Conservation (phyloP, 2,888 invertebrate genomes). For the Pristionchus exspectatus region DNA sequence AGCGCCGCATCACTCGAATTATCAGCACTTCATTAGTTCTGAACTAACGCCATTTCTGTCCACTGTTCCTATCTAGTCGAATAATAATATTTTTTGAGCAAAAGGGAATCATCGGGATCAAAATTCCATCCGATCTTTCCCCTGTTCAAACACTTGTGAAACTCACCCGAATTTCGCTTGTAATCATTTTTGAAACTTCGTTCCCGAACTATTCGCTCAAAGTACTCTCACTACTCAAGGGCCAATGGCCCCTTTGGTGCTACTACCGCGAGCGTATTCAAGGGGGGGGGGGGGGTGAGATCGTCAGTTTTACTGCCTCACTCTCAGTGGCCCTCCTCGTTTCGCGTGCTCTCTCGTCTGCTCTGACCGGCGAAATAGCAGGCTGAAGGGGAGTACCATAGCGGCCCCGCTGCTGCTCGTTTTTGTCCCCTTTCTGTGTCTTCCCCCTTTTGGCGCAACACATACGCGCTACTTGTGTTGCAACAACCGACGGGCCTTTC, state of each 20-base stretch:
- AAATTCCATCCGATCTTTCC: too few species aligned
- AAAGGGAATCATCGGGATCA: neutral
- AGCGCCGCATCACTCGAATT: neutral
- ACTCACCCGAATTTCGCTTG: neutral
- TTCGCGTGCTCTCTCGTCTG: neutral
- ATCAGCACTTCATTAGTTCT: neutral
- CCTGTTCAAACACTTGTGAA: too few species aligned
- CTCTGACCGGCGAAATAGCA: neutral
- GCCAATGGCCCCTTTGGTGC: neutral
- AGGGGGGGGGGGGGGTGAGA: neutral
- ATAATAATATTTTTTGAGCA: neutral
- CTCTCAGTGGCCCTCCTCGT: neutral
- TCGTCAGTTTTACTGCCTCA: slow-evolving; percentile 31
- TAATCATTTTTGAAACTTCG: neutral
- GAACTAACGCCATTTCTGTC: neutral
- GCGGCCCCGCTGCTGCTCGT: neutral
- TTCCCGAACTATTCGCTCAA: neutral
- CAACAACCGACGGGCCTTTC: neutral
- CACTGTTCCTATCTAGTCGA: neutral
- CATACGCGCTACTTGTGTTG: neutral
- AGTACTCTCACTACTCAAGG: neutral
- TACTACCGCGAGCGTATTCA: neutral
- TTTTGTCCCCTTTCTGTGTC: neutral
- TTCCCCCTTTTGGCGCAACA: neutral
- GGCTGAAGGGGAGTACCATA: neutral